Percentiles rank a stretch among this genome's conserved stretches.
Evolutionary conservation across 2,113 vertebrate genomes (phyloP).

Genomic region (Pteruthius melanotis): DNA sequence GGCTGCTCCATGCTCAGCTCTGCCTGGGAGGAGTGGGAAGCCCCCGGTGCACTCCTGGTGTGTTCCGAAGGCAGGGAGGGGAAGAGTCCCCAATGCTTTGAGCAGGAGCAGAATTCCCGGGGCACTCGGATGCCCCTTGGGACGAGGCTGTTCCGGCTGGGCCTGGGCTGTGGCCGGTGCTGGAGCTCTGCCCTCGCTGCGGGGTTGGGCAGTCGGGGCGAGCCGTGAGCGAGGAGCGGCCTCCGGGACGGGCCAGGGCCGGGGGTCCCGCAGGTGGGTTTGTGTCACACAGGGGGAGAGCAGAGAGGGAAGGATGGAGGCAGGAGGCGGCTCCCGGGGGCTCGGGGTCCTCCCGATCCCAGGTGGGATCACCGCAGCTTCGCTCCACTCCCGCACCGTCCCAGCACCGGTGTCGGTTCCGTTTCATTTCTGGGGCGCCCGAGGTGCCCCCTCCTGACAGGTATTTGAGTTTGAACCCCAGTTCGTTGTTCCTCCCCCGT

Average conservation of each 20-base stretch:
- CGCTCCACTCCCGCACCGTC: not conserved
- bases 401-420: not conserved
- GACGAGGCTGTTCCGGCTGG: not conserved
- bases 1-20: not conserved
- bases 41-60: accelerated
- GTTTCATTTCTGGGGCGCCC: not conserved
- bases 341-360: accelerated
- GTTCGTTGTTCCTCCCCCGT: not conserved
- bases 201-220: not conserved
- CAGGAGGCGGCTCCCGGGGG: not conserved
- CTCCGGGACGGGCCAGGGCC: not conserved
- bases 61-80: not conserved
- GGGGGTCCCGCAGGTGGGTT: not conserved
- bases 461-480: not conserved
- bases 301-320: not conserved
- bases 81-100: accelerated
- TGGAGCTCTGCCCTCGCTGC: not conserved
- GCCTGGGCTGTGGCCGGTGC: accelerated
- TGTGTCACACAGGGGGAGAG: not conserved
- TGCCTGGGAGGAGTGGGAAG: accelerated
- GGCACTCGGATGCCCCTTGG: accelerated
- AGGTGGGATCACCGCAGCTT: not conserved
- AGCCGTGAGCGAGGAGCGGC: not conserved
- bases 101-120: not conserved
- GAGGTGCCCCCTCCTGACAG: not conserved